Conservation (phyloP, 2,888 invertebrate genomes). For the Xestia ashworthii region DNA sequence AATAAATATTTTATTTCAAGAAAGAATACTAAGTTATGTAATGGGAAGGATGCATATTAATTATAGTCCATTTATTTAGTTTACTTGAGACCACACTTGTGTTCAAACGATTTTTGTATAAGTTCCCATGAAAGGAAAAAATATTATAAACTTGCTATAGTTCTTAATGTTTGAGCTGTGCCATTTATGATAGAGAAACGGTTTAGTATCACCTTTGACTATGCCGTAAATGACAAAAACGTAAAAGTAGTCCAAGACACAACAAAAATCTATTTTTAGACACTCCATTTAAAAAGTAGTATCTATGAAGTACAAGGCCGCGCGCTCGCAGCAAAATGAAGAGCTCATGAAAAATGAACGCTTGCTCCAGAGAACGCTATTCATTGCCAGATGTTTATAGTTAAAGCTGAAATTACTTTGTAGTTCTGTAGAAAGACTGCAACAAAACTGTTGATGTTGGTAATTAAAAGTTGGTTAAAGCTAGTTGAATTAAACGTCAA, state of each 20-base stretch:
- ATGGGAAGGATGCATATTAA: background rate
- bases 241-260: background rate
- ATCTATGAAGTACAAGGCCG: conserved; percentile 47
- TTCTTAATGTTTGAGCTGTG: no score
- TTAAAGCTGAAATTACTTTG: conserved; percentile 23
- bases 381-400: conserved; percentile 40
- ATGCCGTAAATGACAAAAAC: background rate
- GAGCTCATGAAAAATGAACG: conserved; percentile 45
- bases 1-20: background rate
- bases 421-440: background rate
- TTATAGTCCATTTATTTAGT: background rate
- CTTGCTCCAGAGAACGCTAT: conserved; percentile 23
- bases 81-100: background rate
- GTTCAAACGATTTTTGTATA: no score
- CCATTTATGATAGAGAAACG: background rate
- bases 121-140: no score
- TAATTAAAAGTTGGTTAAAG: background rate
- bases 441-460: background rate
- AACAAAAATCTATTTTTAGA: conserved; percentile 31
- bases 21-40: background rate
- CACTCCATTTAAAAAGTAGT: conserved; percentile 38
- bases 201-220: background rate
- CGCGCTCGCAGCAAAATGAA: conserved; percentile 29
- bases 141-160: no score
- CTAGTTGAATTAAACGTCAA: background rate